Evolutionary conservation across 2,113 vertebrate genomes (phyloP).

Genomic region (rabbit (Oryctolagus cuniculus)): DNA sequence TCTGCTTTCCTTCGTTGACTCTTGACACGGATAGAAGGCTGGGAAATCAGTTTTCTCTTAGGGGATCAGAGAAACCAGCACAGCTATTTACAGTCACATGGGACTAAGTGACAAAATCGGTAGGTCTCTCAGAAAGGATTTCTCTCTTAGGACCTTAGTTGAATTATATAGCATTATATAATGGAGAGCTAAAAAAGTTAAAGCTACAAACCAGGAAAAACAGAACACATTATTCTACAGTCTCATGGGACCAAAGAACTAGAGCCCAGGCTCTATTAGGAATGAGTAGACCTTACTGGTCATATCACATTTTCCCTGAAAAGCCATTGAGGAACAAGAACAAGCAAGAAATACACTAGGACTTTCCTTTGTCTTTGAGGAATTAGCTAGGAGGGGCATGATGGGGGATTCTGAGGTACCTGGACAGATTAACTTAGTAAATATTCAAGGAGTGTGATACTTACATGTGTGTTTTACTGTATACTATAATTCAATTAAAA

Average conservation of each 20-base stretch:
- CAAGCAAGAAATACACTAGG: not conserved
- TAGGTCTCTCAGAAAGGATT: not conserved
- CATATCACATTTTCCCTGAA: not conserved
- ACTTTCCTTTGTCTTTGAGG: not conserved
- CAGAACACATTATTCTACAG: not conserved
- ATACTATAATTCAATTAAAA: conserved; percentile 2
- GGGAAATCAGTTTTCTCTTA: not conserved
- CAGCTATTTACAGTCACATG: not conserved
- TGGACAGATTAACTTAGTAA: not conserved
- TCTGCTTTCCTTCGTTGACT: not conserved
- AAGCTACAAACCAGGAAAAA: not conserved
- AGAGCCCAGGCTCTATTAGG: not conserved
- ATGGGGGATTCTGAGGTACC: not conserved
- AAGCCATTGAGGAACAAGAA: not conserved
- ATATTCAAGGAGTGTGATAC: not conserved
- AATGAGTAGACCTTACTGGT: not conserved
- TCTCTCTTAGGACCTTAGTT: not conserved
- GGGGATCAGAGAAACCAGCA: not conserved
- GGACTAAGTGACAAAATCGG: not conserved
- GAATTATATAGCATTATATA: not conserved
- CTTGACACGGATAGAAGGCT: not conserved
- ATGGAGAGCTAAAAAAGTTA: not conserved
- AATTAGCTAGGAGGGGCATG: not conserved
- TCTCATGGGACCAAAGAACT: not conserved
- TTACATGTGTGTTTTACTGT: not conserved